phyloP scores from a whole-genome alignment of 2,888 invertebrate species.

The Xestia sexstrigata region DNA sequence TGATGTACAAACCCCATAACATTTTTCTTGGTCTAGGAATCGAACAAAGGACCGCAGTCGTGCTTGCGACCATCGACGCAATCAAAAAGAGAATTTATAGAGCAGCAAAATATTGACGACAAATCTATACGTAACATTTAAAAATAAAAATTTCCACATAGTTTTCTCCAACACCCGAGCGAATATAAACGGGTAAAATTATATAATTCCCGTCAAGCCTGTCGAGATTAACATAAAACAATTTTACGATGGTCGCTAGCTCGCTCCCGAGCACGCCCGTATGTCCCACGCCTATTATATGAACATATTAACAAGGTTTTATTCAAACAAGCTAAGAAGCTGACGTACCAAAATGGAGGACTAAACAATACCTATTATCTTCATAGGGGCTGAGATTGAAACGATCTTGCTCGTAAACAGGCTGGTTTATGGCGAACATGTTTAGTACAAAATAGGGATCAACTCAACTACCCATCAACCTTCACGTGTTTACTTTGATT shows the following conservation, averaged over 20 bases:
- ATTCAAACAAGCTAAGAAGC: slow-evolving; percentile 76
- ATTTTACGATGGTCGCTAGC: slow-evolving; percentile 26
- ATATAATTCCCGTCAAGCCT: slow-evolving; percentile 31
- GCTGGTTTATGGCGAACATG: slow-evolving; percentile 64
- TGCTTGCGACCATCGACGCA: not conserved
- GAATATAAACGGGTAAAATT: slow-evolving; percentile 14
- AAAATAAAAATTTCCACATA: not conserved
- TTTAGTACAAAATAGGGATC: slow-evolving; percentile 55
- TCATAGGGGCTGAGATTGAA: slow-evolving; percentile 76
- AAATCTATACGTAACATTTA: not conserved
- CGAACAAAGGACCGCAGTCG: not conserved
- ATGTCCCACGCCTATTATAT: slow-evolving; percentile 56
- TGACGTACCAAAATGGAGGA: slow-evolving; percentile 75
- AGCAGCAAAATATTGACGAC: not conserved
- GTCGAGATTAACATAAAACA: slow-evolving; percentile 31
- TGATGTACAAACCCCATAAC: too few relatives aligned
- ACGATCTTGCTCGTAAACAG: slow-evolving; percentile 76
- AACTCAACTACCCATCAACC: slow-evolving; percentile 40
- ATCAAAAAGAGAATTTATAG: not conserved
- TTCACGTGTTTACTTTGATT: slow-evolving; percentile 51
- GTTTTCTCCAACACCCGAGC: slow-evolving; percentile 14
- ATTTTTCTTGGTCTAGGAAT: not conserved
- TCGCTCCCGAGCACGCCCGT: slow-evolving; percentile 26
- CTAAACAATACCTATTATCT: slow-evolving; percentile 78
- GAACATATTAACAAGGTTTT: slow-evolving; percentile 72